Conservation (phyloP, 2,888 invertebrate genomes). For the Cosmopolites sordidus region DNA sequence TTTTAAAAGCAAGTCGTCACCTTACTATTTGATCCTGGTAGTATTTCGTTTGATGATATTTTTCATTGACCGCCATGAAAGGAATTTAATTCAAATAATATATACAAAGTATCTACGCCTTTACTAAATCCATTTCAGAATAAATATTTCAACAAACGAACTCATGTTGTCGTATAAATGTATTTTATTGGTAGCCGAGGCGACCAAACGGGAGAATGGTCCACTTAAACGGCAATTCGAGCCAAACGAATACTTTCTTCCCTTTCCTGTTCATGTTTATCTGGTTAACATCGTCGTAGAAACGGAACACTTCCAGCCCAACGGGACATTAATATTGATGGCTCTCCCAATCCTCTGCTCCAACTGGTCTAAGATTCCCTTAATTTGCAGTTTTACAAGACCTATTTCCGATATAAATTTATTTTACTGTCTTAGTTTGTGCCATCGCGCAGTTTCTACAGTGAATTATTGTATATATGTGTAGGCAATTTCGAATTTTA, state of each 20-base stretch:
- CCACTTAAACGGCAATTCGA: constrained; percentile 16
- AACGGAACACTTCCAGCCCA: constrained; percentile 16
- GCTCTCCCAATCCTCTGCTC: constrained; percentile 1
- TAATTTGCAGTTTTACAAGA: constrained; percentile 4
- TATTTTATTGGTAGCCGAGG: not conserved
- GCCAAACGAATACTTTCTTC: constrained; percentile 17
- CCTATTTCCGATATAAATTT: not conserved
- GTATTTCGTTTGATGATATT: no score
- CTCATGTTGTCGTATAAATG: not conserved
- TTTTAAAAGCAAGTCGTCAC: no score
- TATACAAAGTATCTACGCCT: no score
- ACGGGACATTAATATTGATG: constrained; percentile 22
- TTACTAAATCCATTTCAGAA: not conserved
- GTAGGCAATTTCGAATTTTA: no score
- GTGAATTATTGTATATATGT: no score
- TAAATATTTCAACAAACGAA: not conserved
- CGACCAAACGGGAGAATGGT: not conserved
- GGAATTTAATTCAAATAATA: no score
- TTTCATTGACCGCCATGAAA: no score
- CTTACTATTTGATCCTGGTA: no score
- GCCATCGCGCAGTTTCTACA: no score
- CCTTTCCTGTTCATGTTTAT: constrained; percentile 14
- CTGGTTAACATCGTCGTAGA: constrained; percentile 23
- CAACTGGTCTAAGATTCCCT: constrained; percentile 5
- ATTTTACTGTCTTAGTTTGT: no score